Percentiles rank a stretch among this genome's conserved stretches.
phyloP scores from a whole-genome alignment of 1,140 invertebrate genomes.

The Pollicipes pollicipes region DNA sequence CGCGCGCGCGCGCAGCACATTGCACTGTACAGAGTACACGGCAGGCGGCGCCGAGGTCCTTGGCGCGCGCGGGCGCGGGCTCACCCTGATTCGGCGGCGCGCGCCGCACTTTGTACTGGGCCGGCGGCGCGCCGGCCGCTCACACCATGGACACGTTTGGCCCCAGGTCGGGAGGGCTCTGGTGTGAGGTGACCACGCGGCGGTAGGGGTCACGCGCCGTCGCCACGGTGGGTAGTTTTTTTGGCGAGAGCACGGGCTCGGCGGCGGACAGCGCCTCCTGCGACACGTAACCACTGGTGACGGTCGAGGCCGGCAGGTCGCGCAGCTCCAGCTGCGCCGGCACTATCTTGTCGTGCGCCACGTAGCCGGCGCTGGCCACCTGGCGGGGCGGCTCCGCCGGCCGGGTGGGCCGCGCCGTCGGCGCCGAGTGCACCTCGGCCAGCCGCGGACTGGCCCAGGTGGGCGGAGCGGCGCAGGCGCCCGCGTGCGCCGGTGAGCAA shows the following conservation, averaged over 20 bases:
- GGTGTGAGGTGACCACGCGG: neutral
- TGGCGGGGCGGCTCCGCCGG: neutral
- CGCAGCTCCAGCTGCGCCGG: neutral
- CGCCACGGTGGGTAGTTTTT: neutral
- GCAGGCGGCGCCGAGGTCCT: no score
- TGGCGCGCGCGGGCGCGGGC: no score
- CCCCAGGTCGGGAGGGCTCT: neutral
- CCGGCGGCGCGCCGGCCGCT: neutral
- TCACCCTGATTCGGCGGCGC: neutral
- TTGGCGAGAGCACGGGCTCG: neutral
- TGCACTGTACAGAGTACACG: neutral
- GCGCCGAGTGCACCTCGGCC: neutral
- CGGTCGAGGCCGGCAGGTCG: neutral
- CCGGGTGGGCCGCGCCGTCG: no score
- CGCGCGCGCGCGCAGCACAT: no score
- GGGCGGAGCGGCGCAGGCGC: no score
- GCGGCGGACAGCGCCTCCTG: neutral
- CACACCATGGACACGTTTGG: neutral
- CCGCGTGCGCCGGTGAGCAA: neutral
- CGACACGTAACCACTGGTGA: no score
- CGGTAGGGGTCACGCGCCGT: neutral
- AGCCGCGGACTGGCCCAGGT: neutral
- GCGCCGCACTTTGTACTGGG: neutral
- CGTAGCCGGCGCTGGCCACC: neutral
- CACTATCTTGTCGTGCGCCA: neutral